Evolutionary conservation across 2,888 invertebrate species (phyloP).

Genomic region (Scotopteryx bipunctaria): DNA sequence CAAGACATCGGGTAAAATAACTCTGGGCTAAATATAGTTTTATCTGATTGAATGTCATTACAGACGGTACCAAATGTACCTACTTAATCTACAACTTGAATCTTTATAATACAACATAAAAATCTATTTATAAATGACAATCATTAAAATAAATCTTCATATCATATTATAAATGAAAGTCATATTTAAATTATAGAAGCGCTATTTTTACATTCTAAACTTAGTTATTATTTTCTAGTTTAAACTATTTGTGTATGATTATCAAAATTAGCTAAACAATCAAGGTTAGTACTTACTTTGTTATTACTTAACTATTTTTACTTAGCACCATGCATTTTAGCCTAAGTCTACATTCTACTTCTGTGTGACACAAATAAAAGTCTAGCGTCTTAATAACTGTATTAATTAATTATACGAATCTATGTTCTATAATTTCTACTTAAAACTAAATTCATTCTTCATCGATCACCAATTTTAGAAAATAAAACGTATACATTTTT

Average conservation of each 20-base stretch:
- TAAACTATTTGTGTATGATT: conserved; percentile 27
- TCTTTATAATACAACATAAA: not conserved
- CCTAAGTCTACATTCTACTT: conserved; percentile 21
- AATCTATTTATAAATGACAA: too few species aligned
- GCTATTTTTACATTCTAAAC: not conserved
- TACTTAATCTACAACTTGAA: too few species aligned
- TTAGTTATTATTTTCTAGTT: conserved; percentile 3
- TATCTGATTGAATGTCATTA: not conserved
- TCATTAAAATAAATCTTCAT: too few species aligned
- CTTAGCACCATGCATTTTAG: conserved; percentile 56
- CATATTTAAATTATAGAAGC: too few species aligned
- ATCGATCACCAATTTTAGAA: not conserved
- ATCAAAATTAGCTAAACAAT: conserved; percentile 34
- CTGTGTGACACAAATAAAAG: conserved; percentile 6
- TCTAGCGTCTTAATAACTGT: conserved; percentile 8
- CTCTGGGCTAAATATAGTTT: not conserved
- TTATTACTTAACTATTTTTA: conserved; percentile 43
- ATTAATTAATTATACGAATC: not conserved
- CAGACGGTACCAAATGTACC: not conserved
- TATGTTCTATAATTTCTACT: not conserved
- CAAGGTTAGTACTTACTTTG: too few species aligned
- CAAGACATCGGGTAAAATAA: conserved; percentile 10
- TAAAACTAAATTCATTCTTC: not conserved
- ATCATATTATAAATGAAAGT: too few species aligned
- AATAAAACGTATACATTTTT: conserved; percentile 12